phyloP scores from a whole-genome alignment of 2,797 vertebrate genomes.

The Schizothorax lantsangensis region DNA sequence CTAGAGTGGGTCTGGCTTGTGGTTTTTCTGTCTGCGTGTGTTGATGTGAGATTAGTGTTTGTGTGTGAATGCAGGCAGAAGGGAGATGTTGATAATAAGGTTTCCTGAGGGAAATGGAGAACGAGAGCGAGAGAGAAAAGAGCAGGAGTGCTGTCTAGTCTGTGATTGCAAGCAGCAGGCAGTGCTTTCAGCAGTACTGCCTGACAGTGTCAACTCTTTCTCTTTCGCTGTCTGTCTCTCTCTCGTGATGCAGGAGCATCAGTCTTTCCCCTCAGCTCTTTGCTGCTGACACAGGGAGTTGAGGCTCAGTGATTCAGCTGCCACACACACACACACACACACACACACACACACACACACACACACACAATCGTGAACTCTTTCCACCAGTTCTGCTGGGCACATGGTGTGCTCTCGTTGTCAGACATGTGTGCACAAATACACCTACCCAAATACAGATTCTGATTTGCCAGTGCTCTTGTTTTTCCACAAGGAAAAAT shows the following conservation, averaged over 20 bases:
- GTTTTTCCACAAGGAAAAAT: not conserved
- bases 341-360: slow-evolving; percentile 22
- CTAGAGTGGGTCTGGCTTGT: slow-evolving; percentile 74
- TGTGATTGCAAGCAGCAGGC: slow-evolving; percentile 44
- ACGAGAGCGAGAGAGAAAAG: slow-evolving; percentile 71
- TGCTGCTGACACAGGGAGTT: slow-evolving; percentile 58
- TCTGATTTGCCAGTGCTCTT: slow-evolving; percentile 6
- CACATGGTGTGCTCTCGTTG: slow-evolving; percentile 15
- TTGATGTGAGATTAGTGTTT: slow-evolving; percentile 50
- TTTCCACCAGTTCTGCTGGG: slow-evolving; percentile 35
- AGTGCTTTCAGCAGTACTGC: slow-evolving; percentile 47
- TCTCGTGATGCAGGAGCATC: slow-evolving; percentile 47
- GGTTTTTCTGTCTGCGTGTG: slow-evolving; percentile 45
- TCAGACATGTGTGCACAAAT: slow-evolving; percentile 20
- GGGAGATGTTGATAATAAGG: slow-evolving; percentile 68
- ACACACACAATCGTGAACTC: slow-evolving; percentile 15
- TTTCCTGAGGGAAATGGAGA: slow-evolving; percentile 64
- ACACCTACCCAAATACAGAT: slow-evolving; percentile 19
- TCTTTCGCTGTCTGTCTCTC: slow-evolving; percentile 10
- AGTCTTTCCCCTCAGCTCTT: slow-evolving; percentile 55
- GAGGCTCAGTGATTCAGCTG: slow-evolving; percentile 60
- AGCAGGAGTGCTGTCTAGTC: slow-evolving; percentile 59
- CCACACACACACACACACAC: slow-evolving; percentile 33
- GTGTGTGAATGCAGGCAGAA: slow-evolving; percentile 40
- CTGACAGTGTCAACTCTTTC: slow-evolving; percentile 29